Evolutionary conservation across 2,888 invertebrate species (phyloP), one percentile per base, ranked within the genome.

Genomic region (Chrysolina haemoptera): DNA sequence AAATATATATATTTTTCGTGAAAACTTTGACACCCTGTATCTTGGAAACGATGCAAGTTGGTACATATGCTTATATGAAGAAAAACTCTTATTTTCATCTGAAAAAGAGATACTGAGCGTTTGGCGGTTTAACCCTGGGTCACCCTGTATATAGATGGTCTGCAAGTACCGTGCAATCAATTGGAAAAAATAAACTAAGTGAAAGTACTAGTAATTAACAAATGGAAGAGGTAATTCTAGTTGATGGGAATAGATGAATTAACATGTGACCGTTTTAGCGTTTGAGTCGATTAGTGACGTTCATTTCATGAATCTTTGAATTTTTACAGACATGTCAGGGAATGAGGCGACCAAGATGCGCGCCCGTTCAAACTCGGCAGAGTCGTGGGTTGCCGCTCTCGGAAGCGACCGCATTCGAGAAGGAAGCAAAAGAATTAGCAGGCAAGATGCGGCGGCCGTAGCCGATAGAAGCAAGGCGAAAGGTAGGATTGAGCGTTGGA

Each of bases 301-400:
- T 53, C 20, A 53, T 22, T 1, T 10, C 11, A 53, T 20, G 53
- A 53, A 53, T 20, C 0, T 53, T 22, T 10, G 20, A 3, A 76
- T 71, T 75, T 63, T 81, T 82, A n/a, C 81, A 82, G 83, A 83
- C 66, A 69, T 73, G 68, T 76, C 79, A 79, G 89, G 88, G 72
- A 84, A 82, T 43, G 81, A 82, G 82, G 84, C 88, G 69, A 71
- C 75, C 20, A 86, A 86, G 70, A 82, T 89, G 75, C 87, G 90
- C 80, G 89, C 88, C 76, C 89, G 91, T 76, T 90, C 90, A 76
- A 91, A 90, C 85, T 91, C 91, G 70, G 89, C 89, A 50, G 90
- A 90, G 84, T 90, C 90, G 71, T 90, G 90, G 81, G 74, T 80
- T 48, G 80, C 79, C 50, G 78, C 81, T 62, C 70, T 84, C 77